Evolutionary conservation across 2,113 vertebrate genomes (phyloP).

Genomic region (Gymnobelideus leadbeateri): DNA sequence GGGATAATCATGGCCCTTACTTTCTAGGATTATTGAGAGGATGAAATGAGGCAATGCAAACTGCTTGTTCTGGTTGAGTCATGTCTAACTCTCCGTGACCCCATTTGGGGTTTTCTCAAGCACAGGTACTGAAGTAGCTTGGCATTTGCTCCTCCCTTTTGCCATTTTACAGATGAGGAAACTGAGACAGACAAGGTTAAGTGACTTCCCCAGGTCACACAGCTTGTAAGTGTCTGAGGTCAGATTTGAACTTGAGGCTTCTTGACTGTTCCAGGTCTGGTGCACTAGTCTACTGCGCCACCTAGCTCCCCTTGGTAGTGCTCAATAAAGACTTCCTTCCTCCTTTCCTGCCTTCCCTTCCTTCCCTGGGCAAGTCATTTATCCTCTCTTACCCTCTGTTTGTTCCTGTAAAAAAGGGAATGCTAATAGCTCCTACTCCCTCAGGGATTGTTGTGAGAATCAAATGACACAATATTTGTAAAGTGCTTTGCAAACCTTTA

Average conservation of each 20-base stretch:
- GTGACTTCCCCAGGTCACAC: no score
- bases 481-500: not conserved
- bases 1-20: not conserved
- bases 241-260: not conserved
- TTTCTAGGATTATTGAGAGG: not conserved
- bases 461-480: not conserved
- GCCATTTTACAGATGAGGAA: not conserved
- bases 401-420: not conserved
- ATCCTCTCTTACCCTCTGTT: not conserved
- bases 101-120: not conserved
- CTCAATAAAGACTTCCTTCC: not conserved
- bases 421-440: not conserved
- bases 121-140: not conserved
- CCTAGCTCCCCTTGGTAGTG: no score
- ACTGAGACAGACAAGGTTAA: not conserved
- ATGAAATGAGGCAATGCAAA: not conserved
- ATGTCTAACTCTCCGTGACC: rapidly evolving
- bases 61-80: no score
- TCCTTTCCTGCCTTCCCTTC: not conserved
- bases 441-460: not conserved
- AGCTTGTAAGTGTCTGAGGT: no score
- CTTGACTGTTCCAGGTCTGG: not conserved
- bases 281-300: not conserved
- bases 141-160: not conserved
- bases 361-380: not conserved